Evolutionary conservation across 2,888 invertebrate genomes (phyloP).

Genomic region (Metallyticus violacea): DNA sequence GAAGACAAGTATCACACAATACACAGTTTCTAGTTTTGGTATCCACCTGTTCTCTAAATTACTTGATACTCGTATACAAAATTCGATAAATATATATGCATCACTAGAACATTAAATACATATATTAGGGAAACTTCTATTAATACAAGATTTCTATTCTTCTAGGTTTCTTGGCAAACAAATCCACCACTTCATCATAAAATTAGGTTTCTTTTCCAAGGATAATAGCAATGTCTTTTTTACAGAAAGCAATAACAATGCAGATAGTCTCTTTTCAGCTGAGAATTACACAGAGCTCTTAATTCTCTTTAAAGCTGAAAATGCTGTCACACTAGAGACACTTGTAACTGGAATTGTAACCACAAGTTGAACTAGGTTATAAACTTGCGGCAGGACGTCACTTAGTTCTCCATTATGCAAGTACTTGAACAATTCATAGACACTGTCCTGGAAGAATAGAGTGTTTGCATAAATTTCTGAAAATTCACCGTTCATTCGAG

Average conservation of each 20-base stretch:
- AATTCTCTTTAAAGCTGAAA: slow-evolving; percentile 9
- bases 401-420: not conserved
- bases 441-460: not conserved
- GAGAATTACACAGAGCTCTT: not conserved
- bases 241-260: not conserved
- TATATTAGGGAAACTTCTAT: too few species aligned
- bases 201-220: not conserved
- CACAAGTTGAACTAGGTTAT: not conserved
- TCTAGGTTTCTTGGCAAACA: not conserved
- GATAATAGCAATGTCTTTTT: not conserved
- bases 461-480: not conserved
- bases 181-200: not conserved
- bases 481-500: not conserved
- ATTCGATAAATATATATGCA: not conserved
- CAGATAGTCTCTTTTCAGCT: too few species aligned
- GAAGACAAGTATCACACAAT: too few species aligned
- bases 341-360: too few species aligned
- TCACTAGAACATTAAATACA: not conserved
- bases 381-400: not conserved
- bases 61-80: too few species aligned
- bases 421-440: not conserved
- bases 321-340: not conserved
- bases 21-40: too few species aligned
- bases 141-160: not conserved
- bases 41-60: too few species aligned